Conservation (phyloP, 2,797 vertebrate genomes). For the Pantherophis vulpinus region DNA sequence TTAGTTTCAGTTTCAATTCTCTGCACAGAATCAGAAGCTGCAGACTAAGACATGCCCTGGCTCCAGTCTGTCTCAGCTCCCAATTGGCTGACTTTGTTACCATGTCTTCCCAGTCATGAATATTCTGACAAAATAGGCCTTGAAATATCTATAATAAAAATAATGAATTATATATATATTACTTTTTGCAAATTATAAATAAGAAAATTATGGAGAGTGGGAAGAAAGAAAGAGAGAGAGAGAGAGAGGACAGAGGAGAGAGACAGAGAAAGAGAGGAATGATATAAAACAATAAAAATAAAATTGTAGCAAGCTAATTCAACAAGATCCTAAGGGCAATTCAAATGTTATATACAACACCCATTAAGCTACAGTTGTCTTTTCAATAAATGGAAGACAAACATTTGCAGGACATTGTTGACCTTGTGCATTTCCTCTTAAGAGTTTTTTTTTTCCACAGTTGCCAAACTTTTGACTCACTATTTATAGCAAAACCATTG, state of each 20-base stretch:
- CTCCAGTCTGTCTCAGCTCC: too few species aligned
- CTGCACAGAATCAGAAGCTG: too few species aligned
- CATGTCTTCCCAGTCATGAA: too few species aligned
- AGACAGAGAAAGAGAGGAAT: neutral
- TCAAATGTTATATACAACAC: neutral
- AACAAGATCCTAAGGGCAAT: neutral
- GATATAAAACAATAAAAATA: neutral
- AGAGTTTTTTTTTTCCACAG: neutral
- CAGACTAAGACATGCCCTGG: too few species aligned
- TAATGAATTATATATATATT: neutral
- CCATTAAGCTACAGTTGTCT: neutral
- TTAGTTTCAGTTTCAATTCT: too few species aligned
- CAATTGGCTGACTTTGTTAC: too few species aligned
- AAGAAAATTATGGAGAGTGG: neutral
- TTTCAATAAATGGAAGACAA: neutral
- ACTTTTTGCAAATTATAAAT: neutral
- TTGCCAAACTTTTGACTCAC: neutral
- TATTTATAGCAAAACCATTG: neutral
- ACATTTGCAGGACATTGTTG: neutral
- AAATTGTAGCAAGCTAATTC: neutral
- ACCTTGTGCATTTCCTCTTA: neutral
- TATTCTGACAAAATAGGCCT: neutral
- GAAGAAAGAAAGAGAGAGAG: neutral
- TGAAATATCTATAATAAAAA: neutral
- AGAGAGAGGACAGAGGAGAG: neutral